These are phyloP conservation scores for Philhelius pedissequus DNA, from an alignment of 2,888 invertebrate genomes.

Conservation along the genomic window DNA sequence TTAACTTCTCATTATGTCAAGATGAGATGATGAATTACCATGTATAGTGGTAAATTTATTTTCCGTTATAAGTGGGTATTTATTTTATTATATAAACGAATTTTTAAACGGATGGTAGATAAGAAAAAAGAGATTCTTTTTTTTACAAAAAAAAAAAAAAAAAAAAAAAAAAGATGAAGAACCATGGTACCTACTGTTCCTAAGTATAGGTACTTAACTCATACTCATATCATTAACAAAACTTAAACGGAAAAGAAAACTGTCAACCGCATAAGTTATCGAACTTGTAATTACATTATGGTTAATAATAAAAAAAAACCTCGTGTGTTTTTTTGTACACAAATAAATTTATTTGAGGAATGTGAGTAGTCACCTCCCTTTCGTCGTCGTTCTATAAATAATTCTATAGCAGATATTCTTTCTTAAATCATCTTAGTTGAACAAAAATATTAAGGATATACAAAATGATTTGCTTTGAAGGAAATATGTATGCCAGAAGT, in stretches of 20 bases:
- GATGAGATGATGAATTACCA: conserved; percentile 63
- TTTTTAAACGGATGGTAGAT: not conserved
- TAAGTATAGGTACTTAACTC: not conserved
- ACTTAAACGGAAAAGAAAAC: not conserved
- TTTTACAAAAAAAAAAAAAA: too few species aligned
- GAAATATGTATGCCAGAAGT: too few species aligned
- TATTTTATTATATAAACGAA: not conserved
- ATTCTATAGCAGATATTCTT: too few species aligned
- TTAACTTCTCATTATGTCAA: conserved; percentile 67
- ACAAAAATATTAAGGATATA: too few species aligned
- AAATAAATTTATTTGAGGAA: not conserved
- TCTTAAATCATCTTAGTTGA: too few species aligned
- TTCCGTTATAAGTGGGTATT: not conserved
- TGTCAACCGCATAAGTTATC: not conserved
- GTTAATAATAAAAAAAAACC: not conserved
- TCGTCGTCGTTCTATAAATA: too few species aligned
- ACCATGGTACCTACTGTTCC: not conserved
- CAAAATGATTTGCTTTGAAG: too few species aligned
- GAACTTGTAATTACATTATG: not conserved
- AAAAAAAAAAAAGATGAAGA: too few species aligned
- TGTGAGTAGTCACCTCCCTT: too few species aligned
- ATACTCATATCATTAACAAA: not conserved
- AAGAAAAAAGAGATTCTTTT: not conserved
- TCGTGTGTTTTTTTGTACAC: not conserved
- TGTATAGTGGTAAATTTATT: conserved; percentile 52